A percentile compares a stretch with the other conserved stretches of the same genome.
Conservation (phyloP, 2,113 vertebrate genomes). For the Campylomormyrus tamandua region DNA sequence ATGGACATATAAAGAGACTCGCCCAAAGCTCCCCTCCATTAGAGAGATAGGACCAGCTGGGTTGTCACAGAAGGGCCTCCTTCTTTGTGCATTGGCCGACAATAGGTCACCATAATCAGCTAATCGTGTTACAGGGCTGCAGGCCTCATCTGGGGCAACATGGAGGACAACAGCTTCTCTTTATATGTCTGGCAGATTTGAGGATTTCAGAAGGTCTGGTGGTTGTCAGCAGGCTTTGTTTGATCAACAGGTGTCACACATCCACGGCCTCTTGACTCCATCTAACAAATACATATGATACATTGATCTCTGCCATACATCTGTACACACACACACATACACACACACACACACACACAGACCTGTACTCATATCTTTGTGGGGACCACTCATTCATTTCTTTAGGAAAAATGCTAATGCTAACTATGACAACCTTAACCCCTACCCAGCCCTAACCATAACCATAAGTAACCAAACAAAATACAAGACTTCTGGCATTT, state of each 20-base stretch:
- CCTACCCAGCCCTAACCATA: no score
- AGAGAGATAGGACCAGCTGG: conserved; percentile 8
- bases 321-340: neutral
- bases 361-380: no score
- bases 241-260: neutral
- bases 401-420: no score
- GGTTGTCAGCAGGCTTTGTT: neutral
- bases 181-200: neutral
- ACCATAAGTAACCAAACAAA: no score
- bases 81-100: conserved; percentile 45
- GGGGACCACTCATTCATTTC: no score
- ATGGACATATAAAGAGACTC: neutral
- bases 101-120: conserved; percentile 47
- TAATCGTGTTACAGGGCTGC: conserved; percentile 47
- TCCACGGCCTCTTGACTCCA: neutral
- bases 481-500: no score
- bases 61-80: conserved; percentile 18
- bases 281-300: neutral
- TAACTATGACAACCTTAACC: no score
- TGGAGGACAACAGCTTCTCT: neutral
- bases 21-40: conserved; percentile 8
- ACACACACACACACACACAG: neutral
- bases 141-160: neutral
- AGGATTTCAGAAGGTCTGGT: neutral
- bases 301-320: neutral